Percentiles rank a stretch among this genome's conserved stretches.
Evolutionary conservation across 1,140 invertebrate genomes (phyloP).

Genomic region (Pseudomyrmex gracilis): DNA sequence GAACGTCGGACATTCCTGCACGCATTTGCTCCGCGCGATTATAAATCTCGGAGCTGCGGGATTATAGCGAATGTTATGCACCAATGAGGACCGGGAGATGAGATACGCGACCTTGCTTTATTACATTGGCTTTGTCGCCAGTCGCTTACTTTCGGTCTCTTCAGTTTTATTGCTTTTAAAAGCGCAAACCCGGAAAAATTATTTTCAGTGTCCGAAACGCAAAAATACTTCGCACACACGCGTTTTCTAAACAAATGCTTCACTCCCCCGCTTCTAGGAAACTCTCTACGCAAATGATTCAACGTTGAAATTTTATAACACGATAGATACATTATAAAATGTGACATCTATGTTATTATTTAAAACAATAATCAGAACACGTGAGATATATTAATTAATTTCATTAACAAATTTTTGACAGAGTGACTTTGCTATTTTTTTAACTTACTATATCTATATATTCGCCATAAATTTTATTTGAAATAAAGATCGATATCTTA

Average conservation of each 20-base stretch:
- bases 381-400: neutral
- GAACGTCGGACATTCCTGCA: conserved; percentile 82
- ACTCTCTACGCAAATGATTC: neutral
- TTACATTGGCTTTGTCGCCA: conserved; percentile 75
- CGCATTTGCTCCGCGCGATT: conserved; percentile 81
- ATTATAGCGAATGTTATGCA: conserved; percentile 81
- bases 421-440: too few relatives aligned
- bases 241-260: conserved; percentile 17
- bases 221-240: neutral
- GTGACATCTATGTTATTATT: neutral
- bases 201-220: conserved; percentile 4
- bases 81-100: conserved; percentile 79
- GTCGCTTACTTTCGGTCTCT: conserved; percentile 48
- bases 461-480: neutral
- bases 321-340: neutral
- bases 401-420: neutral
- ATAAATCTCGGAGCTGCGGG: conserved; percentile 80
- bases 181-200: conserved; percentile 28
- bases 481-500: neutral
- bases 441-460: too few relatives aligned
- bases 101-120: conserved; percentile 78
- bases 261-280: conserved; percentile 7
- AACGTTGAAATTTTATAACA: neutral
- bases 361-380: too few relatives aligned
- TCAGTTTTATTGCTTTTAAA: conserved; percentile 32